These are phyloP conservation scores for Netelia fuscicornis DNA, from an alignment of 2,888 invertebrate species.

Conservation along the genomic window DNA sequence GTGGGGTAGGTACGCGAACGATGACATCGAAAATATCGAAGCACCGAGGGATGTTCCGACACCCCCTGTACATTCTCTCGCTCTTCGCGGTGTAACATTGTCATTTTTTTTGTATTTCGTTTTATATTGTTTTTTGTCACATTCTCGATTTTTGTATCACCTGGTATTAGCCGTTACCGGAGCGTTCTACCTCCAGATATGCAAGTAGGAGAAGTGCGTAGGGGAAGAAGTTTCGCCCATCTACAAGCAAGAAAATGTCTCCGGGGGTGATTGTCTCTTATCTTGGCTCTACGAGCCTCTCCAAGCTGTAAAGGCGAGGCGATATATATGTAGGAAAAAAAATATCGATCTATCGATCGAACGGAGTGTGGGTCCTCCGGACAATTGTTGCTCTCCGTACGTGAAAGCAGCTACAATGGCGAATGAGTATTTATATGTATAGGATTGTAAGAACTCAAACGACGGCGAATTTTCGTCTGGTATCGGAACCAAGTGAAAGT, in stretches of 20 bases:
- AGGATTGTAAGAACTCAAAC: constrained; percentile 27
- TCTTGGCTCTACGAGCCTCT: constrained; percentile 50
- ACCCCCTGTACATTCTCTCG: constrained; percentile 24
- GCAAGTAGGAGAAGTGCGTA: not conserved
- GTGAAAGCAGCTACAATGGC: constrained; percentile 26
- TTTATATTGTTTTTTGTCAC: no score
- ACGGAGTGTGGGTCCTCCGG: not conserved
- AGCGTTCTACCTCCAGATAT: not conserved
- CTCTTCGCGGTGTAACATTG: constrained; percentile 36
- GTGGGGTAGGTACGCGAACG: constrained; percentile 45
- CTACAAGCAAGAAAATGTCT: constrained; percentile 48
- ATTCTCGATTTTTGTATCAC: not conserved
- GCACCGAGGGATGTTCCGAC: constrained; percentile 26
- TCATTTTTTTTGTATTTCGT: not conserved
- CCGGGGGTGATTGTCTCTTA: constrained; percentile 54
- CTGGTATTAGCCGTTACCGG: constrained; percentile 23
- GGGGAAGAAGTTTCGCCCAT: constrained; percentile 14
- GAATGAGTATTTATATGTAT: not conserved
- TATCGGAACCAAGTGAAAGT: constrained; percentile 34
- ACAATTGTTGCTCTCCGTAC: constrained; percentile 58
- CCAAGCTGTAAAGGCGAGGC: constrained; percentile 21
- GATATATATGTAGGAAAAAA: not conserved
- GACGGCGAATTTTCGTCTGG: constrained; percentile 50
- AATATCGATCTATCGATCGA: constrained; percentile 50
- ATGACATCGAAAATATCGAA: constrained; percentile 60